phyloP scores from a whole-genome alignment of 2,797 vertebrate species.

The Oreochromis mossambicus region DNA sequence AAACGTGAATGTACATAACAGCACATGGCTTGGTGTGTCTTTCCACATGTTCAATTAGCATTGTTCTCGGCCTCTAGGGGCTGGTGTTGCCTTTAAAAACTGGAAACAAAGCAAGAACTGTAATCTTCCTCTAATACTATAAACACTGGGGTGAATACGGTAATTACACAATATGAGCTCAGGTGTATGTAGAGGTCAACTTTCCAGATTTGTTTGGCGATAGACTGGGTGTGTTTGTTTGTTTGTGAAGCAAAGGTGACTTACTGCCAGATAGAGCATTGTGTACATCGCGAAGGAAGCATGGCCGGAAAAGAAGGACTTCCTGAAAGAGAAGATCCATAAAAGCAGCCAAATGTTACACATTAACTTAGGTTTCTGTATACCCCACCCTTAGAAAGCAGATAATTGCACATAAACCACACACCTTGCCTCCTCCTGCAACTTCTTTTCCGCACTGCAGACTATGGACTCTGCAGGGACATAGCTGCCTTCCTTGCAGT shows the following conservation, averaged over 20 bases:
- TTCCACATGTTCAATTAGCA: constrained; percentile 49
- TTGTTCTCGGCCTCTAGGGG: constrained; percentile 6
- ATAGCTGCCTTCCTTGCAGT: constrained; percentile 64
- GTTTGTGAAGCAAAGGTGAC: constrained; percentile 35
- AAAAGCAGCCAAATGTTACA: constrained; percentile 32
- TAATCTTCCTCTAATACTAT: background rate
- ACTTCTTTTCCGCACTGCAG: background rate
- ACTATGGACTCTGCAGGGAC: constrained; percentile 31
- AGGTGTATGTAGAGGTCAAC: constrained; percentile 35
- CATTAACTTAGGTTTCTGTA: constrained; percentile 2
- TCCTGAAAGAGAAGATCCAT: constrained; percentile 72
- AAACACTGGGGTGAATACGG: constrained; percentile 2
- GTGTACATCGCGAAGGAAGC: constrained; percentile 83
- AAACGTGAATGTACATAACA: constrained; percentile 54
- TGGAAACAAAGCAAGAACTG: constrained; percentile 14
- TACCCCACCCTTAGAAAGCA: constrained; percentile 9
- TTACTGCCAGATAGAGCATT: constrained; percentile 82
- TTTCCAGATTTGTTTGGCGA: background rate
- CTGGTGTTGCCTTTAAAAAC: background rate
- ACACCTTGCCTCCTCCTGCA: constrained; percentile 75
- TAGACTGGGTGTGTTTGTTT: background rate
- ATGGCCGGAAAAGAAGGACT: constrained; percentile 83
- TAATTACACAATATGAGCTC: constrained; percentile 20
- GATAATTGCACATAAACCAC: background rate
- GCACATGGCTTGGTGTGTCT: constrained; percentile 34